These are phyloP conservation scores for Spodoptera littoralis DNA, from an alignment of 2,888 invertebrate species.

Conservation along the genomic window DNA sequence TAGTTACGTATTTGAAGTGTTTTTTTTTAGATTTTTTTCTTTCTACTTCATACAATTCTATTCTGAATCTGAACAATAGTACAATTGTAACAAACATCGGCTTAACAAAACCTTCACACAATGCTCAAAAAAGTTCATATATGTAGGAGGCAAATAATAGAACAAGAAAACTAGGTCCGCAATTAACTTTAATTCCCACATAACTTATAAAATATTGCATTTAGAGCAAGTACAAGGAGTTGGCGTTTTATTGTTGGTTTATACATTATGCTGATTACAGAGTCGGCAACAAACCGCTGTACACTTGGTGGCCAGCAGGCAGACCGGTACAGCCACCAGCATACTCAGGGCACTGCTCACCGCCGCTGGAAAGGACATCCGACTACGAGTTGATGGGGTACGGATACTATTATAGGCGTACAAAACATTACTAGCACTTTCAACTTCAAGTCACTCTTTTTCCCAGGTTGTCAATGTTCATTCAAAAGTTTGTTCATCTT, in stretches of 20 bases:
- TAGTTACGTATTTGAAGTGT: too few species aligned
- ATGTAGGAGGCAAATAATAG: background rate
- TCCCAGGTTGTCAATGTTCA: background rate
- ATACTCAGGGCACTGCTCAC: conserved; percentile 96
- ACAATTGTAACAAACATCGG: too few species aligned
- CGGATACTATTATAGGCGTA: conserved; percentile 67
- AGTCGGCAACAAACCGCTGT: conserved; percentile 97
- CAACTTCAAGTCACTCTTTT: too few species aligned
- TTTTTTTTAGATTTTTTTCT: too few species aligned
- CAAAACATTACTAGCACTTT: too few species aligned
- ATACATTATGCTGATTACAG: conserved; percentile 83
- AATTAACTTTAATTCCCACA: conserved; percentile 16
- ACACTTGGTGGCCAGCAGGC: conserved; percentile 97
- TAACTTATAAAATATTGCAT: conserved; percentile 13
- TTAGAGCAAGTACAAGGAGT: conserved; percentile 6
- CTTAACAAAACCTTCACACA: too few species aligned
- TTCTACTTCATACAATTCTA: too few species aligned
- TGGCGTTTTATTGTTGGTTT: conserved; percentile 28
- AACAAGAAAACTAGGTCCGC: conserved; percentile 15
- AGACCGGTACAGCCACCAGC: conserved; percentile 97
- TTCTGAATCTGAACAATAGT: too few species aligned
- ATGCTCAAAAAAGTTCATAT: background rate
- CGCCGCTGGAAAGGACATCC: conserved; percentile 96
- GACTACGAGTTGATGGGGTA: conserved; percentile 96
- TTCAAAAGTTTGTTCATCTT: conserved; percentile 34